Conservation (phyloP, 2,888 invertebrate genomes). For the Stenurella melanura region DNA sequence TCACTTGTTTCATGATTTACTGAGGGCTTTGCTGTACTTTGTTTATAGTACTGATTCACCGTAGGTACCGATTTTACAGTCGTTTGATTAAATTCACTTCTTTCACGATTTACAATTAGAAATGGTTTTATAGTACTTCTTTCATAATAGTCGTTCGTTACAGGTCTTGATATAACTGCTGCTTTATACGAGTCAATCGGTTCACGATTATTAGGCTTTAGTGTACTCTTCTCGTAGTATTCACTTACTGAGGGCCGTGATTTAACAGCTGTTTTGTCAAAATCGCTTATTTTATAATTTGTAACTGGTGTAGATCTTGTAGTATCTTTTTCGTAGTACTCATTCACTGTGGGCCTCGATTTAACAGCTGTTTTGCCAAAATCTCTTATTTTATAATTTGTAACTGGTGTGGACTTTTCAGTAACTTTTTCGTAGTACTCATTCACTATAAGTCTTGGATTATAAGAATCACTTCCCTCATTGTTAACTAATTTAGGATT, state of each 20-base stretch:
- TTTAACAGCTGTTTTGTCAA: not conserved
- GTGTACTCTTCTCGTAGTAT: slow-evolving; percentile 24
- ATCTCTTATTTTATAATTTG: not conserved
- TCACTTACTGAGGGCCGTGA: not conserved
- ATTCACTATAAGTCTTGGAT: not conserved
- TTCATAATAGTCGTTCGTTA: not conserved
- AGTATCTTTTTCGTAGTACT: slow-evolving; percentile 12
- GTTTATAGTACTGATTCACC: not conserved
- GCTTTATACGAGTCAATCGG: not conserved
- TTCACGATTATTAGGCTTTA: not conserved
- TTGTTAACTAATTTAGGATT: not conserved
- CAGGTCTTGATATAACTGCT: not conserved
- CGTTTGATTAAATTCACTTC: not conserved
- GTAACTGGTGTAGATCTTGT: not conserved
- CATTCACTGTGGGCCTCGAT: not conserved
- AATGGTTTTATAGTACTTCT: slow-evolving; percentile 6
- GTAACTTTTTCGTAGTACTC: slow-evolving; percentile 9
- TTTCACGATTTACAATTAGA: not conserved
- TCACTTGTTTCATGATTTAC: not conserved
- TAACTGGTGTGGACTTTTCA: not conserved
- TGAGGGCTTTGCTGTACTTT: slow-evolving; percentile 9
- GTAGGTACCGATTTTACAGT: not conserved
- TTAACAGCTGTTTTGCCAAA: not conserved
- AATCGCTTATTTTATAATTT: not conserved
- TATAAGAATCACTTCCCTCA: not conserved